Base-by-base conservation (phyloP, 2,797 vertebrate species). In the Sebastes trivittatus region DNA sequence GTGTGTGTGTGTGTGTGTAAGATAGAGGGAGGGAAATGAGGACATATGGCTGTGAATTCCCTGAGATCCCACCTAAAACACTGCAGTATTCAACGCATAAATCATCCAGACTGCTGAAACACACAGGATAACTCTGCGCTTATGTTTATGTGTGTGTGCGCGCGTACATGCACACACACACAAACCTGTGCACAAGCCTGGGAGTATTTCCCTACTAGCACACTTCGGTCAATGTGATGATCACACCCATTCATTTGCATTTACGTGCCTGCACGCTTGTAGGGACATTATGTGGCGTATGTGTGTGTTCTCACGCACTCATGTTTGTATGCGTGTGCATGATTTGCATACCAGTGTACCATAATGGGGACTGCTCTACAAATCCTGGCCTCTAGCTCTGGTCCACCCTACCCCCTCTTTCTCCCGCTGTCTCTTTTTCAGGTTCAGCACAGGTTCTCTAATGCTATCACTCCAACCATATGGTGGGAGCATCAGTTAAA, bases 391-490 rank as follows among this genome's bases (percentile, higher is more conserved):
- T 79, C 62, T 10, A 87, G 86, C 80, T 82, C 49, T 56, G 59
- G 81, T 80, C 66, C 83, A 75, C 77, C 69, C 73, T 70, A 49
- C 63, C 55, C 68, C 58, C 56, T 69, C 83, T 85, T 52, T 67
- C 87, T 84, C 72, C 55, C 75, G 72, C 81, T 54, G 81, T 83
- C 77, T 90, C 86, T 80, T 78, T 90, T 91, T 92, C 90, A 90
- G 91, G 91, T 94, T 94, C 90, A 92, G 71, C 10, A 60, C 92
- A 93, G 93, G 89, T 91, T 93, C 86, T 88, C 88, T 94, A 94
- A 95, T 94, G 91, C 92, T 94, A 94, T 95, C 94, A 95, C 89
- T 93, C 89, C 66, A 85, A 93, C 90, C 95, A 95, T 95, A 95
- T 95, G 95, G 94, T 89, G 82, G 79, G 87, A 92, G 88, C 93